These are phyloP conservation scores for Ephestia elutella DNA, from an alignment of 1,140 invertebrate genomes.

Conservation along the genomic window DNA sequence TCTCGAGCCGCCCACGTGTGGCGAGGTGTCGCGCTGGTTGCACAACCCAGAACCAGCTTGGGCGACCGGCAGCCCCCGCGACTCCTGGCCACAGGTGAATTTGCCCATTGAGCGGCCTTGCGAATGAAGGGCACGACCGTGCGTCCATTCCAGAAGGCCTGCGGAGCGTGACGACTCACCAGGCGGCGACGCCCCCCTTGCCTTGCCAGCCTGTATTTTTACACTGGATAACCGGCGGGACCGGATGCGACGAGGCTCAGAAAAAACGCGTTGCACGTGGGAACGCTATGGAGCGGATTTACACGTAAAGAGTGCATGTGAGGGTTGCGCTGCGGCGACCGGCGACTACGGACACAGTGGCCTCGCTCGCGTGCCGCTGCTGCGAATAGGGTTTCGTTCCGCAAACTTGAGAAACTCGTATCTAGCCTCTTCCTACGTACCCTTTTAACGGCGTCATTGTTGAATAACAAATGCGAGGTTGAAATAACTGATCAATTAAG, in stretches of 20 bases:
- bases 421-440: slow-evolving; percentile 51
- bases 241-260: slow-evolving; percentile 7
- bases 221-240: slow-evolving; percentile 12
- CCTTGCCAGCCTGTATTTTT: slow-evolving; percentile 6
- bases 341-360: slow-evolving; percentile 30
- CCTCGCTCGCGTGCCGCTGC: slow-evolving; percentile 53
- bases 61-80: slow-evolving; percentile 19
- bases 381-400: slow-evolving; percentile 68
- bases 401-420: slow-evolving; percentile 61
- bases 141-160: slow-evolving; percentile 21
- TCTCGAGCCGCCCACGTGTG: slow-evolving; percentile 60
- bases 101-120: slow-evolving; percentile 44
- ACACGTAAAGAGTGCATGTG: not conserved
- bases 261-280: slow-evolving; percentile 11
- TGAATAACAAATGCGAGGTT: slow-evolving; percentile 56
- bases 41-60: slow-evolving; percentile 46
- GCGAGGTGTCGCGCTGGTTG: slow-evolving; percentile 39
- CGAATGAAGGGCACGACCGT: slow-evolving; percentile 35
- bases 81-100: slow-evolving; percentile 47
- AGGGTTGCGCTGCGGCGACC: not conserved
- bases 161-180: slow-evolving; percentile 21
- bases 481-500: slow-evolving; percentile 45
- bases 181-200: not conserved
- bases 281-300: slow-evolving; percentile 14
- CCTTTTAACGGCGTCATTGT: slow-evolving; percentile 50